phyloP scores from a whole-genome alignment of 2,797 vertebrate genomes.

The Periophthalmus magnuspinnatus region DNA sequence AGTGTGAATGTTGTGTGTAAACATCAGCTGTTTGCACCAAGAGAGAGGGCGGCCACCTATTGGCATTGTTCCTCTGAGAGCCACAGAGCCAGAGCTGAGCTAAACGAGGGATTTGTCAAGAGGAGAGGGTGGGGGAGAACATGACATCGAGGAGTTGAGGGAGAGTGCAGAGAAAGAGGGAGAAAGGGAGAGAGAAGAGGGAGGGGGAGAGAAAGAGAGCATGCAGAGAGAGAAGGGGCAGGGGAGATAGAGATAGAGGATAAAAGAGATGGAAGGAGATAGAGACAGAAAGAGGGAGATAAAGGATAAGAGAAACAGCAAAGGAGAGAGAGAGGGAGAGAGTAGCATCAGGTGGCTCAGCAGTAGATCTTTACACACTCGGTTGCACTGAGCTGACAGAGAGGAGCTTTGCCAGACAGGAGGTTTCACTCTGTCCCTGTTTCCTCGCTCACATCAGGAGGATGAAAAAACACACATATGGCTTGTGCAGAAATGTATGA shows the following conservation, averaged over 20 bases:
- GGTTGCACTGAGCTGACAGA: conserved; percentile 22
- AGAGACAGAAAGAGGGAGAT: too few species aligned
- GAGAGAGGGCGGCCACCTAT: conserved; percentile 36
- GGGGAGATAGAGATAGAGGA: too few species aligned
- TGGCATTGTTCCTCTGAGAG: conserved; percentile 50
- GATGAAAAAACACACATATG: too few species aligned
- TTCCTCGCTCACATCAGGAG: neutral
- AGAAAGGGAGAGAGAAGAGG: too few species aligned
- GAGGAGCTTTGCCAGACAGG: conserved; percentile 19
- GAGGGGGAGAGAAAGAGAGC: too few species aligned
- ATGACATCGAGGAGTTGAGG: neutral
- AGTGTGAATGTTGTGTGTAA: neutral
- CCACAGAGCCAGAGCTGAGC: conserved; percentile 31
- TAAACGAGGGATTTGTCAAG: conserved; percentile 48
- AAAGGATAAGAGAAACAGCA: too few species aligned
- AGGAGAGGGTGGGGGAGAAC: conserved; percentile 18
- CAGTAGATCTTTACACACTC: conserved; percentile 23
- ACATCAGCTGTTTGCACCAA: neutral
- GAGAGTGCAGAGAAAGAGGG: too few species aligned
- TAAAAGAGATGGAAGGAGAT: too few species aligned
- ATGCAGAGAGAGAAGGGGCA: too few species aligned
- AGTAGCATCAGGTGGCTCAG: conserved; percentile 36
- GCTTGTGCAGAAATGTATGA: too few species aligned
- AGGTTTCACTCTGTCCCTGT: conserved; percentile 17
- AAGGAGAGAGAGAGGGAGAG: too few species aligned